Evolutionary conservation across 2,888 invertebrate species (phyloP), one percentile per base, ranked within the genome.

Genomic region (Xestia rhomboidea): DNA sequence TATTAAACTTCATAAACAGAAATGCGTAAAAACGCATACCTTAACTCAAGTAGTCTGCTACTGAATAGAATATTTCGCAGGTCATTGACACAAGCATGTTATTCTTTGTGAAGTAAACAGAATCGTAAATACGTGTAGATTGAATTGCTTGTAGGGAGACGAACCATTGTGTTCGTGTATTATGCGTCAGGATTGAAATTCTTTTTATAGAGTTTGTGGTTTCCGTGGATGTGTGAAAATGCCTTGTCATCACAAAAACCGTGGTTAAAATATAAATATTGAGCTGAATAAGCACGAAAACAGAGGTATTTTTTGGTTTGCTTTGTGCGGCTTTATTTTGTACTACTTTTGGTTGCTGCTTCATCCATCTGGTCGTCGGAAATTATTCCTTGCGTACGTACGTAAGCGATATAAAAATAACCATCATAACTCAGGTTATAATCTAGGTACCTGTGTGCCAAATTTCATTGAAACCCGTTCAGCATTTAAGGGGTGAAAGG

Each of bases 61-160:
- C 44, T 41, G 62, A 24, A 79, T 51, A 66, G 66, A 81, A 83
- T 77, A 82, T 77, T 77, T 73, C 54, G 57, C 30, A 57, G 85
- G 77, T 74, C 77, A 77, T 68, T 57, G 85, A 72, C 85, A 71
- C 51, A 8, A 38, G 10, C 34, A 6, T 74, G 77, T 76, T 82
- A 77, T 82, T 83, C 85, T 72, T 81, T 81, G 85, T 81, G 70
- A 38, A 70, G 85, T 81, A 85, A 83, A 83, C 85, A 83, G 77
- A 81, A 70, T 83, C 83, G 77, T 83, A 83, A 83, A 83, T 81
- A 85, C 51, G 67, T 71, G 77, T 63, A 77, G 73, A 85, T 83
- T 81, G 82, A 85, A 85, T 83, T 81, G 82, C 38, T 84, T 21
- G 38, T 27, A 66, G 69, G 54, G 44, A 67, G 84, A 72, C 30